Evolutionary conservation across 2,888 invertebrate genomes (phyloP).

Genomic region (Oeneis ivallda): DNA sequence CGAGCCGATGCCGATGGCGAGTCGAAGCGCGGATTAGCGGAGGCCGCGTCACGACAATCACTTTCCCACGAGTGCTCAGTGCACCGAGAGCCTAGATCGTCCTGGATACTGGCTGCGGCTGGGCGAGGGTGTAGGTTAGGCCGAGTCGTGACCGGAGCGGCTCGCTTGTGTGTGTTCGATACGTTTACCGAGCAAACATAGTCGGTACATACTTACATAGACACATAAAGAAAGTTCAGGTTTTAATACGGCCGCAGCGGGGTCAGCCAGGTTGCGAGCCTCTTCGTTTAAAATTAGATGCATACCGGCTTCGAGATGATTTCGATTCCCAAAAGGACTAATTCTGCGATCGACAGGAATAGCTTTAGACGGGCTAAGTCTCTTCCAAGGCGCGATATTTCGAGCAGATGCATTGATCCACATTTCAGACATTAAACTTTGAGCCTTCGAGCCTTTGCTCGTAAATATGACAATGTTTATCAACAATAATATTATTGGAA

Average conservation of each 20-base stretch:
- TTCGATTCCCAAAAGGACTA: conserved; percentile 61
- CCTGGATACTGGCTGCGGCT: conserved; percentile 64
- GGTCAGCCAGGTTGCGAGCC: conserved; percentile 79
- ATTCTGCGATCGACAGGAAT: conserved; percentile 69
- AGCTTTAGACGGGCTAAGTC: conserved; percentile 60
- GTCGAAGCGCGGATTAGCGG: conserved; percentile 43
- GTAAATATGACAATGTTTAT: neutral
- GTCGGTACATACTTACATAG: conserved; percentile 61
- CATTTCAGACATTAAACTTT: conserved; percentile 18
- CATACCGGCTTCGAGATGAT: conserved; percentile 74
- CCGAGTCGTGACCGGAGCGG: conserved; percentile 75
- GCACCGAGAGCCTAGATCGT: conserved; percentile 54
- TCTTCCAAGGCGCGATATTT: conserved; percentile 68
- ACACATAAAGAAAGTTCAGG: conserved; percentile 81
- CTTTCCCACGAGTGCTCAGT: conserved; percentile 72
- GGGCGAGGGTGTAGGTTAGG: conserved; percentile 65
- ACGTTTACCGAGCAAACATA: conserved; percentile 77
- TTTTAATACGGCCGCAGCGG: conserved; percentile 73
- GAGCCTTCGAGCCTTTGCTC: neutral
- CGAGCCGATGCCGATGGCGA: conserved; percentile 28
- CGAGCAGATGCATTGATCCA: conserved; percentile 71
- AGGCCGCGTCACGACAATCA: conserved; percentile 61
- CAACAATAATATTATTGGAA: neutral
- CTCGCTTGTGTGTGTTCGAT: conserved; percentile 72
- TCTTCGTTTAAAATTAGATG: conserved; percentile 81